Evolutionary conservation across 2,888 invertebrate genomes (phyloP).

Genomic region (Thera obeliscata): DNA sequence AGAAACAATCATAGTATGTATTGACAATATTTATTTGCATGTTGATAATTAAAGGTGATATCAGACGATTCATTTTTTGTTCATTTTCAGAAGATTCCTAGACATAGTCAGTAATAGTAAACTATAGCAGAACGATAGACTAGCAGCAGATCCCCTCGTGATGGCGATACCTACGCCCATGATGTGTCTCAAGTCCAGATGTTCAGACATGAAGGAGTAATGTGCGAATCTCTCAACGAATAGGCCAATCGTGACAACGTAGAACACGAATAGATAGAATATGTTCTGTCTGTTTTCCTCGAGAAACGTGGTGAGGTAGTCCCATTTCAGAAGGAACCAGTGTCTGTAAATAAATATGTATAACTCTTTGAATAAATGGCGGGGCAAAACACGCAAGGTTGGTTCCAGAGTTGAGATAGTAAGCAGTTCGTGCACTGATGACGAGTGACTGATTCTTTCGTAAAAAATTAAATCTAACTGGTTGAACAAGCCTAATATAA

Average conservation of each 20-base stretch:
- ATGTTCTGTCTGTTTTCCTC: constrained; percentile 98
- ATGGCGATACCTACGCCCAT: constrained; percentile 99
- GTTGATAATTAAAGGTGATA: too few species aligned
- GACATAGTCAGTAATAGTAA: constrained; percentile 96
- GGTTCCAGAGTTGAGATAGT: too few species aligned
- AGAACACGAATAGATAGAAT: constrained; percentile 97
- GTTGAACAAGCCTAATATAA: too few species aligned
- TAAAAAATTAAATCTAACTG: too few species aligned
- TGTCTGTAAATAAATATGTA: constrained; percentile 71
- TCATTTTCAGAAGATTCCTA: constrained; percentile 93
- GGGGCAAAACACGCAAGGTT: not conserved
- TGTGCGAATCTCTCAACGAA: constrained; percentile 98
- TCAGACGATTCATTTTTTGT: too few species aligned
- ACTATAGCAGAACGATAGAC: constrained; percentile 97
- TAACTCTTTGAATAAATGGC: not conserved
- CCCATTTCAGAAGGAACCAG: constrained; percentile 92
- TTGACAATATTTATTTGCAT: too few species aligned
- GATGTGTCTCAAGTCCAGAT: constrained; percentile 96
- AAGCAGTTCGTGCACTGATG: too few species aligned
- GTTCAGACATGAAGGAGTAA: constrained; percentile 98
- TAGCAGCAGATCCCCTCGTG: constrained; percentile 96
- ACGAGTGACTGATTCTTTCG: too few species aligned
- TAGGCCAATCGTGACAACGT: constrained; percentile 96
- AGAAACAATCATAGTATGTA: not conserved
- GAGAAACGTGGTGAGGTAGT: constrained; percentile 94